Percentiles rank a stretch among this genome's conserved stretches.
phyloP scores from a whole-genome alignment of 2,888 invertebrate species.

The Rhogogaster chlorosoma region DNA sequence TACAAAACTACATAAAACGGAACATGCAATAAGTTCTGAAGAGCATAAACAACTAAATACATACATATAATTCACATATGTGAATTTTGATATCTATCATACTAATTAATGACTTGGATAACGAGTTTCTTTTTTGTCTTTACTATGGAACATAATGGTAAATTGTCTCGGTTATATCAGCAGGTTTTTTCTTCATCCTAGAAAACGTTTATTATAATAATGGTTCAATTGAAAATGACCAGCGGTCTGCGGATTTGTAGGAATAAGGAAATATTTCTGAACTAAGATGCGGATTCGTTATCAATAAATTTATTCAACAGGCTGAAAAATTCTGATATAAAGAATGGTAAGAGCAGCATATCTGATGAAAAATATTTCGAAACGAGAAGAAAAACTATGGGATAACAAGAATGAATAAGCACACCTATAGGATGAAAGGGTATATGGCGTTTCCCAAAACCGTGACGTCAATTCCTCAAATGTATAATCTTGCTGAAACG shows the following conservation, averaged over 20 bases:
- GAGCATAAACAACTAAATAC: background rate
- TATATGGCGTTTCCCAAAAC: background rate
- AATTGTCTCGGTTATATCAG: background rate
- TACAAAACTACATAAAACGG: background rate
- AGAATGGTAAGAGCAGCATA: background rate
- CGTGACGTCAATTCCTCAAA: background rate
- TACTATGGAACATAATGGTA: background rate
- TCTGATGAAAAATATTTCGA: background rate
- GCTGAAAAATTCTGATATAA: background rate
- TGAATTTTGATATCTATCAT: background rate
- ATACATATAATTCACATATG: background rate
- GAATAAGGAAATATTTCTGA: too few relatives aligned
- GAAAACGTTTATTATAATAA: too few relatives aligned
- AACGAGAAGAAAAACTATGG: background rate
- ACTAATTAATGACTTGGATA: background rate
- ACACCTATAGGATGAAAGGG: background rate
- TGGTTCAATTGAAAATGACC: too few relatives aligned
- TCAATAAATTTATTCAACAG: background rate
- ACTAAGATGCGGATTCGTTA: background rate
- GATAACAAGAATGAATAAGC: background rate
- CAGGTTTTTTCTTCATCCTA: too few relatives aligned
- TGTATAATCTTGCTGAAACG: background rate
- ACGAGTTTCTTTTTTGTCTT: too few relatives aligned
- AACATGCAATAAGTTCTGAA: background rate
- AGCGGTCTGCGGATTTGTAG: too few relatives aligned